Conservation (phyloP, 2,113 vertebrate genomes). For the human (Homo sapiens) region DNA sequence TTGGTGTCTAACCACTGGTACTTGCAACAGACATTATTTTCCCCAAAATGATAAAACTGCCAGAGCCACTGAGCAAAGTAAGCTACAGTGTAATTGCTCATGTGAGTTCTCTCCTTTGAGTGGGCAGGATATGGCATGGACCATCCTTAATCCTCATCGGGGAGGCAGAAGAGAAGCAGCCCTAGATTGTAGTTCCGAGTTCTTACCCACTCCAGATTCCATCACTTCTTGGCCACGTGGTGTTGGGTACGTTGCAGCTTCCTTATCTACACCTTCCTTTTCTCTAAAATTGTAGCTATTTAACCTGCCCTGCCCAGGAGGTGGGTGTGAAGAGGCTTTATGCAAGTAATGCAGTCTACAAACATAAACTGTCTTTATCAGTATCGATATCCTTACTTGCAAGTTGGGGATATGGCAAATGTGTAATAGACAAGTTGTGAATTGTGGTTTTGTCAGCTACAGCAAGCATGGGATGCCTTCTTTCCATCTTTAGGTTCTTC, state of each 20-base stretch:
- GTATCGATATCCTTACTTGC: neutral
- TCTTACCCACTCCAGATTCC: neutral
- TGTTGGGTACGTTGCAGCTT: neutral
- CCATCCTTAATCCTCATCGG: neutral
- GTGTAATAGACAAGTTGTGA: neutral
- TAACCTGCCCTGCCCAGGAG: neutral
- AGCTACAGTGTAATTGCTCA: neutral
- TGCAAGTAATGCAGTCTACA: accelerated
- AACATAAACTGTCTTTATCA: neutral
- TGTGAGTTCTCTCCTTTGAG: neutral
- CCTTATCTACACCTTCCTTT: neutral
- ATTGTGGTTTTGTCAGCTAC: neutral
- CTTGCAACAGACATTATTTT: neutral
- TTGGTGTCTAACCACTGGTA: accelerated
- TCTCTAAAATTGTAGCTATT: neutral
- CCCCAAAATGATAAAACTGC: neutral
- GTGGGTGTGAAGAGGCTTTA: neutral
- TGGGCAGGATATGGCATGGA: neutral
- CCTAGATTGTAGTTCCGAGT: neutral
- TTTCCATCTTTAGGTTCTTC: neutral
- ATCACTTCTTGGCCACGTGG: neutral
- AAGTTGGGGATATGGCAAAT: neutral
- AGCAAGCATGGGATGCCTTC: neutral
- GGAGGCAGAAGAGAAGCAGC: neutral
- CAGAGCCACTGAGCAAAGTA: neutral